Evolutionary conservation across 2,113 vertebrate species (phyloP).

Genomic region (Muntiacus reevesi): DNA sequence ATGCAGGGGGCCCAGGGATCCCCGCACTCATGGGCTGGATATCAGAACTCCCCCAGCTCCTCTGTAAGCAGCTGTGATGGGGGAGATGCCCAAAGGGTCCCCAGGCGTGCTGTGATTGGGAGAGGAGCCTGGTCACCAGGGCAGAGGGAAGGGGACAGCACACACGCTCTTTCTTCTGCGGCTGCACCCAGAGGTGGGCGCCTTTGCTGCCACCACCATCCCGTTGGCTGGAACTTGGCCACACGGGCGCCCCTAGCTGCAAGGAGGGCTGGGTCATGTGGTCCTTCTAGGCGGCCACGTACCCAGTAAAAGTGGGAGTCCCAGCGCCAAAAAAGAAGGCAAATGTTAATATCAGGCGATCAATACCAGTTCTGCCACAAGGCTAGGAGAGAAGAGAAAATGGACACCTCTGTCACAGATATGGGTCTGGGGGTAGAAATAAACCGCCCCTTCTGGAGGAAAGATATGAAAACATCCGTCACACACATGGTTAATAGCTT

Average conservation of each 20-base stretch:
- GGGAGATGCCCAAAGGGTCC: background rate
- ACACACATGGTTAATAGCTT: background rate
- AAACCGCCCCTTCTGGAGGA: background rate
- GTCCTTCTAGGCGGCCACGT: background rate
- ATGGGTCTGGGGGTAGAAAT: fast-evolving
- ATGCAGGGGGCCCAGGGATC: fast-evolving
- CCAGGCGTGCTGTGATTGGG: background rate
- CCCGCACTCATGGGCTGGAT: fast-evolving
- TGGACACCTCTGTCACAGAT: fast-evolving
- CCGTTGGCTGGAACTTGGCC: background rate
- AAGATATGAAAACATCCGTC: background rate
- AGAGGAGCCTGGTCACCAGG: background rate
- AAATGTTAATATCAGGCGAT: background rate
- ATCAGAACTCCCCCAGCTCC: background rate
- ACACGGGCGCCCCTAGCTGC: background rate
- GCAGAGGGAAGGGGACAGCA: background rate
- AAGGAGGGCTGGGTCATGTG: background rate
- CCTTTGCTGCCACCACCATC: background rate
- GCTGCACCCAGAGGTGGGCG: background rate
- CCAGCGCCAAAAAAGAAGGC: background rate
- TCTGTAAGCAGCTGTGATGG: background rate
- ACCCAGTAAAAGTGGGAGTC: background rate
- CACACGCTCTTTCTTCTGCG: background rate
- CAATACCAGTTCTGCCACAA: background rate
- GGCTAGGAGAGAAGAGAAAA: background rate